phyloP scores from a whole-genome alignment of 2,797 vertebrate species.

The Pterois miles region DNA sequence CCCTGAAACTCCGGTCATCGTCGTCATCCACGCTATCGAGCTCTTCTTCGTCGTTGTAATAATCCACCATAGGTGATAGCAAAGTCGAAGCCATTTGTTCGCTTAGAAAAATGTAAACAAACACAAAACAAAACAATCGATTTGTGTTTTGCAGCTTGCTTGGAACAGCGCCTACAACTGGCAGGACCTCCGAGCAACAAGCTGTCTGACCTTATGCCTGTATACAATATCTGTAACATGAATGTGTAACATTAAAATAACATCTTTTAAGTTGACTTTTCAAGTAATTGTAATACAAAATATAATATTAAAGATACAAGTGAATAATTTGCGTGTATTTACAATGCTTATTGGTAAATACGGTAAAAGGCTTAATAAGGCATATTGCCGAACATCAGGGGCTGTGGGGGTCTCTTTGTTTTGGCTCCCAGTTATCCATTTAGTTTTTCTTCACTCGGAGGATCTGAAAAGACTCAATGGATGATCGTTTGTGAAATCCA shows the following conservation, averaged over 20 bases:
- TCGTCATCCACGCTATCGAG: constrained; percentile 96
- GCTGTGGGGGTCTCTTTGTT: constrained; percentile 4
- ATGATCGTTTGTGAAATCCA: neutral
- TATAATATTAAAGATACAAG: fast-evolving
- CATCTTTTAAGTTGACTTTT: neutral
- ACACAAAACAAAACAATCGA: constrained; percentile 80
- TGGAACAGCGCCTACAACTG: constrained; percentile 80
- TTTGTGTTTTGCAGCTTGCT: constrained; percentile 77
- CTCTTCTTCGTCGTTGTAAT: constrained; percentile 96
- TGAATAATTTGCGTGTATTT: fast-evolving
- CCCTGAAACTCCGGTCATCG: constrained; percentile 94
- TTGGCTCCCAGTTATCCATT: constrained; percentile 1
- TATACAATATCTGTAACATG: neutral
- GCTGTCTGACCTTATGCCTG: constrained; percentile 64
- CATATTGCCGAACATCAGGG: constrained; percentile 7
- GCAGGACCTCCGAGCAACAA: constrained; percentile 61
- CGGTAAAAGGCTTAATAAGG: neutral
- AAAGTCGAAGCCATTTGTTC: constrained; percentile 85
- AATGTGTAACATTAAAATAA: fast-evolving
- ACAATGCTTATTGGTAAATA: fast-evolving
- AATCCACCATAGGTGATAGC: constrained; percentile 90
- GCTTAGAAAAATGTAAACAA: constrained; percentile 74
- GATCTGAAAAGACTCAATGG: neutral
- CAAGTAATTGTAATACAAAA: fast-evolving
- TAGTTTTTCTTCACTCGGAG: neutral